Evolutionary conservation across 2,888 invertebrate genomes (phyloP).

Genomic region (Phasia obesa): DNA sequence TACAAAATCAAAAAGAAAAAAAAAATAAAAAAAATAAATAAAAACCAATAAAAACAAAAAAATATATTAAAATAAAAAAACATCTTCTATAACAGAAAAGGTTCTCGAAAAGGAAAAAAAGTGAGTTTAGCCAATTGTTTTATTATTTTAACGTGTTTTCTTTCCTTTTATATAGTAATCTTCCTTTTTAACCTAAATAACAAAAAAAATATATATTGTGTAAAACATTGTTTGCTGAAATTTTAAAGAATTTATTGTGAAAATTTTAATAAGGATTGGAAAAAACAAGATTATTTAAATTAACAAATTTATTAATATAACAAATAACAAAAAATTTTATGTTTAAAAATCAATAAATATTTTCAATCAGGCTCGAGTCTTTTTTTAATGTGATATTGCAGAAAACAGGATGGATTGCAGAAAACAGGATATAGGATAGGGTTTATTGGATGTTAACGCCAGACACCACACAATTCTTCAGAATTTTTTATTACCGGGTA

Average conservation of each 20-base stretch:
- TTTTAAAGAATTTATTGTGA: conserved; percentile 61
- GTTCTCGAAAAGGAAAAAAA: background rate
- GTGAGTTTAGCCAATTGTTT: conserved; percentile 30
- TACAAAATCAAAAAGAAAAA: background rate
- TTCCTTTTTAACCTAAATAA: background rate
- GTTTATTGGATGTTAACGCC: no score
- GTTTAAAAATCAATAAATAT: no score
- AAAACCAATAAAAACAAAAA: no score
- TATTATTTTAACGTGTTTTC: background rate
- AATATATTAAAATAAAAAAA: conserved; percentile 21
- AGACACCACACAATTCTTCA: no score
- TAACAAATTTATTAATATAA: conserved; percentile 1
- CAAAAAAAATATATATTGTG: background rate
- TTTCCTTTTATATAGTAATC: background rate
- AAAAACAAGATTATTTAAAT: conserved; percentile 7
- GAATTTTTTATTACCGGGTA: no score
- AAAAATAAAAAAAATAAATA: conserved; percentile 6
- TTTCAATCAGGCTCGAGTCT: no score
- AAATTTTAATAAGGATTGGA: background rate
- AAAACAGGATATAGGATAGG: no score
- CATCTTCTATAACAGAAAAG: conserved; percentile 15
- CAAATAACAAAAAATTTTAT: background rate
- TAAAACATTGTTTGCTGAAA: conserved; percentile 47
- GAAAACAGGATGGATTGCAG: no score
- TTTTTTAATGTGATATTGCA: no score